Conservation (phyloP, 2,797 vertebrate species). For the Aselliscus stoliczkanus region DNA sequence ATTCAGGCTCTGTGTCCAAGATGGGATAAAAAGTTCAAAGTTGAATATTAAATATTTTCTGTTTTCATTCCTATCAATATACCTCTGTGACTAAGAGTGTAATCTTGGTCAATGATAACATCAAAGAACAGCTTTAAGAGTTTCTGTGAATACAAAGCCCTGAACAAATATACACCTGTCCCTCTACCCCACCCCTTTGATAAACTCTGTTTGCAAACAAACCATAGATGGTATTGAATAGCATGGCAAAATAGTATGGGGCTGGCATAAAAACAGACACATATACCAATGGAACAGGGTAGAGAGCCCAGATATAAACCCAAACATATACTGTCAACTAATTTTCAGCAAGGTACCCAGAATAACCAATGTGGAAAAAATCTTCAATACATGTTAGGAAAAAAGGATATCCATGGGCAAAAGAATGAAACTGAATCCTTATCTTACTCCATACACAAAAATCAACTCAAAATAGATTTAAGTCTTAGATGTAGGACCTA, state of each 20-base stretch:
- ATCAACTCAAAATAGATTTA: not conserved
- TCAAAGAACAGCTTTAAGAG: not conserved
- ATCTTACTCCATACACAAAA: not conserved
- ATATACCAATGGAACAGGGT: not conserved
- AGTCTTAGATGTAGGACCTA: not conserved
- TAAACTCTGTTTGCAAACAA: not conserved
- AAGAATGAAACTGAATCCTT: not conserved
- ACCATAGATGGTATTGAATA: not conserved
- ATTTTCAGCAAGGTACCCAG: not conserved
- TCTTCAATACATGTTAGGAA: not conserved
- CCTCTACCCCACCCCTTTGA: not conserved
- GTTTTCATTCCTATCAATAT: not conserved
- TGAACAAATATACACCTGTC: not conserved
- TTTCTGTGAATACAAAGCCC: not conserved
- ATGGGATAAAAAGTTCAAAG: not conserved
- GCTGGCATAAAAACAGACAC: not conserved
- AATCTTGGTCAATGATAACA: not conserved
- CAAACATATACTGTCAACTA: not conserved
- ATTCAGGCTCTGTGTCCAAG: not conserved
- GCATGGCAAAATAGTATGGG: not conserved
- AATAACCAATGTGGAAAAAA: not conserved
- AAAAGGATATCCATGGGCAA: not conserved
- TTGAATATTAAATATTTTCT: not conserved
- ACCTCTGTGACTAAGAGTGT: not conserved
- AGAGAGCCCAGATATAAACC: not conserved